A percentile compares a stretch with the other conserved stretches of the same genome.
phyloP scores from a whole-genome alignment of 2,888 invertebrate species.

The Marronus borbonicus region DNA sequence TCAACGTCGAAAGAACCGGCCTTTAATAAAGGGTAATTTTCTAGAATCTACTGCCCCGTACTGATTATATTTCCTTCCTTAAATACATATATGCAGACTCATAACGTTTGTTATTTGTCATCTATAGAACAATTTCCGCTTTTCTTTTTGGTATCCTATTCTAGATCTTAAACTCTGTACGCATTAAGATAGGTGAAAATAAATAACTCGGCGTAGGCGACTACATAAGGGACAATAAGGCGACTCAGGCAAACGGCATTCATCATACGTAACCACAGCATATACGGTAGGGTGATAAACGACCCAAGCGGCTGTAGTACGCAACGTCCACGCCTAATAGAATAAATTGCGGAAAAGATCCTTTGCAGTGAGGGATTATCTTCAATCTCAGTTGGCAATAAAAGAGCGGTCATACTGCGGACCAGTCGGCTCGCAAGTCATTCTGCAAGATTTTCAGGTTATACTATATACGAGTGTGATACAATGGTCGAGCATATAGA shows the following conservation, averaged over 20 bases:
- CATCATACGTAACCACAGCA: constrained; percentile 20
- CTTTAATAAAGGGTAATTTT: too few species aligned
- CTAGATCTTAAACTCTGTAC: constrained; percentile 1
- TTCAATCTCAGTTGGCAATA: constrained; percentile 40
- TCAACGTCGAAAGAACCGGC: too few species aligned
- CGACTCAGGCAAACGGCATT: constrained; percentile 21
- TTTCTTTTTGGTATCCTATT: neutral
- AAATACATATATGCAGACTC: too few species aligned
- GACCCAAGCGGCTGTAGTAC: constrained; percentile 14
- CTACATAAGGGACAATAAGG: constrained; percentile 23
- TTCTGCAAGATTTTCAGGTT: constrained; percentile 27
- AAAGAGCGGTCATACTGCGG: constrained; percentile 23
- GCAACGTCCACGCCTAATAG: constrained; percentile 31
- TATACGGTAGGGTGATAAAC: constrained; percentile 33
- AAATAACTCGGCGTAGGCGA: constrained; percentile 32
- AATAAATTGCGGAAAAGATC: constrained; percentile 40
- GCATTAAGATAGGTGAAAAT: constrained; percentile 27
- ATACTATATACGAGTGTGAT: neutral
- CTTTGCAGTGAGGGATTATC: constrained; percentile 36
- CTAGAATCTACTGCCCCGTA: too few species aligned
- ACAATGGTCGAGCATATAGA: neutral
- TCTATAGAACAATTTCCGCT: neutral
- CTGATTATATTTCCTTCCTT: too few species aligned
- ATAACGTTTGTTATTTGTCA: too few species aligned
- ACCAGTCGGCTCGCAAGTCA: constrained; percentile 33